These are phyloP conservation scores for Ischnus inquisitorius DNA, from an alignment of 2,888 invertebrate species.

Conservation along the genomic window DNA sequence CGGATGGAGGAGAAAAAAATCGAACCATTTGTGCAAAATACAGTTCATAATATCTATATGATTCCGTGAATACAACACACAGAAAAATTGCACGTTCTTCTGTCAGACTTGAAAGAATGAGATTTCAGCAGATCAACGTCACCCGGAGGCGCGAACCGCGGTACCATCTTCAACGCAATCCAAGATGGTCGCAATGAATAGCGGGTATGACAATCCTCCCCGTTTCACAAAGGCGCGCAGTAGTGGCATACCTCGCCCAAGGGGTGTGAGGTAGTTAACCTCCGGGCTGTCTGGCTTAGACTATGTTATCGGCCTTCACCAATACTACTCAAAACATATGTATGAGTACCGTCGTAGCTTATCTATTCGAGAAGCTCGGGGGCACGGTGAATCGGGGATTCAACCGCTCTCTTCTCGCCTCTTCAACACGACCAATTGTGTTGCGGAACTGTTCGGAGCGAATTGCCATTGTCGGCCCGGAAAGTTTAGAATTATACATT, in stretches of 20 bases:
- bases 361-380: neutral
- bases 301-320: slow-evolving; percentile 13
- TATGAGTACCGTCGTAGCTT: neutral
- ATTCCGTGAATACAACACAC: too few relatives aligned
- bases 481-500: slow-evolving; percentile 83
- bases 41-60: too few relatives aligned
- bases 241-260: neutral
- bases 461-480: slow-evolving; percentile 80
- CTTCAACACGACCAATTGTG: slow-evolving; percentile 80
- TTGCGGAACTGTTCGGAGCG: slow-evolving; percentile 78
- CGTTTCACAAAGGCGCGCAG: slow-evolving; percentile 6
- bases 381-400: slow-evolving; percentile 34
- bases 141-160: neutral
- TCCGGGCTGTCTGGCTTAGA: neutral
- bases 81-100: neutral
- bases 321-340: slow-evolving; percentile 14
- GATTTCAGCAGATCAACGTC: slow-evolving; percentile 1
- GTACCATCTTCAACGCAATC: slow-evolving; percentile 14
- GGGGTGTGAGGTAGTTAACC: slow-evolving; percentile 9
- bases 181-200: slow-evolving; percentile 29
- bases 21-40: too few relatives aligned
- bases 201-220: slow-evolving; percentile 17
- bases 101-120: neutral
- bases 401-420: slow-evolving; percentile 9
- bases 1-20: too few relatives aligned